Base-by-base conservation (phyloP, 2,797 vertebrate genomes). In the Tarsius wallacei region DNA sequence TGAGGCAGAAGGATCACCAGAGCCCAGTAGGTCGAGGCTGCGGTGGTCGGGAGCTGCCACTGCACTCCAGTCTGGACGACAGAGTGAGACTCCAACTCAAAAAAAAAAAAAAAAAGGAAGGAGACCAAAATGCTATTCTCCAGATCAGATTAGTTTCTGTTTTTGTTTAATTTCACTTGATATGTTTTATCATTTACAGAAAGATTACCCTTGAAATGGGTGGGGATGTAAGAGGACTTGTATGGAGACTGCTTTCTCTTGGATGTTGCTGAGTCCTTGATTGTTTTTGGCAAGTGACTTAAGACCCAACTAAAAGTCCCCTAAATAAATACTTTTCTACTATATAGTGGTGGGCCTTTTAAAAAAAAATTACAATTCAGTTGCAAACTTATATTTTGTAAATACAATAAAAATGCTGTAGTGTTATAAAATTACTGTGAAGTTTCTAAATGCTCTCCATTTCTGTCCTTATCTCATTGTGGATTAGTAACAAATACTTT, bases 141-240 rank as follows among this genome's bases (percentile, higher is more conserved):
- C 15, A 86, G 31, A 55, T 94, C 21, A 77, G 70, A 26, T 51
- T 94, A 53, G 5, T 77, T 94, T 91, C 26, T 84, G 0, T 94
- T 96, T 96, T 77, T 47, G 15, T 85, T 94, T 88, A 82, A 59
- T 87, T 96, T 95, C 14, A 68, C 24, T 7, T 59, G 53, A 17
- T 91, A 57, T 92, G 9, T 90, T 92, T 93, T 84, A 70, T 68
- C 94, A 26, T 87, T 95, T 94, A 53, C 19, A 86, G 64, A 94
- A 90, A 74, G 71, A 11, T 94, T 84, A 57, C 22, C 76, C 66
- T 86, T 93, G 70, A 80, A 87, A 63, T 68, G 28, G 17, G 57
- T 28, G 6, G 78, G 33, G 42, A 16, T 90, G 5, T 63, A 21
- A 78, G 15, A 76, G n/a, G 57, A 86, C 77, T 68, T 89, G 33